Evolutionary conservation across 2,797 vertebrate species (phyloP).

Genomic region (Poeciliopsis turneri): DNA sequence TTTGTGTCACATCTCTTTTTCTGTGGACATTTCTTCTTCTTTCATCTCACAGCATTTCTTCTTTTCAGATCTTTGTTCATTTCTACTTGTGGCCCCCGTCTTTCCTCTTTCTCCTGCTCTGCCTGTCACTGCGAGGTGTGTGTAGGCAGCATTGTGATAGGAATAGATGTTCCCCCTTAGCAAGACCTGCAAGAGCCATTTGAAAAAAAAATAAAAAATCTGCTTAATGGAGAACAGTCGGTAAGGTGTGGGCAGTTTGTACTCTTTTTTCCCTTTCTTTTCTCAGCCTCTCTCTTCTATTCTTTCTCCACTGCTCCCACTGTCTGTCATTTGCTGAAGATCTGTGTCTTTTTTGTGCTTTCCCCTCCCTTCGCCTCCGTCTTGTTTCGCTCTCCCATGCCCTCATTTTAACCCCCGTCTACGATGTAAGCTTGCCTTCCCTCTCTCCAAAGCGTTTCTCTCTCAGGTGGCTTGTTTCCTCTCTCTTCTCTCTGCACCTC

Average conservation of each 20-base stretch:
- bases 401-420: conserved; percentile 51
- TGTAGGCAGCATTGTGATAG: conserved; percentile 86
- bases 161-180: conserved; percentile 86
- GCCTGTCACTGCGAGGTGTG: conserved; percentile 79
- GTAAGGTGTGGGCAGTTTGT: conserved; percentile 81
- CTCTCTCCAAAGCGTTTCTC: conserved; percentile 60
- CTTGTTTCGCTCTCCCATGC: conserved; percentile 43
- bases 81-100: conserved; percentile 50
- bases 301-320: conserved; percentile 68
- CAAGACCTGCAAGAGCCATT: conserved; percentile 84
- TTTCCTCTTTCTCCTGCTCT: conserved; percentile 49
- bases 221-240: conserved; percentile 84
- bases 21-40: conserved; percentile 11
- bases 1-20: conserved; percentile 31
- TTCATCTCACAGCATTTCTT: conserved; percentile 36
- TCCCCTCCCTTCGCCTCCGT: conserved; percentile 33
- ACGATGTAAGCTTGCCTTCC: conserved; percentile 55
- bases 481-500: conserved; percentile 56
- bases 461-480: conserved; percentile 55
- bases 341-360: conserved; percentile 54
- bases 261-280: conserved; percentile 48
- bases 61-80: conserved; percentile 53
- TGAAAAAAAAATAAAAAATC: conserved; percentile 68
- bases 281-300: conserved; percentile 61
- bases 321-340: conserved; percentile 72